Evolutionary conservation across 92 coral and sea anemone genomes (phyloP).

Genomic region (Paramuricea clavata): DNA sequence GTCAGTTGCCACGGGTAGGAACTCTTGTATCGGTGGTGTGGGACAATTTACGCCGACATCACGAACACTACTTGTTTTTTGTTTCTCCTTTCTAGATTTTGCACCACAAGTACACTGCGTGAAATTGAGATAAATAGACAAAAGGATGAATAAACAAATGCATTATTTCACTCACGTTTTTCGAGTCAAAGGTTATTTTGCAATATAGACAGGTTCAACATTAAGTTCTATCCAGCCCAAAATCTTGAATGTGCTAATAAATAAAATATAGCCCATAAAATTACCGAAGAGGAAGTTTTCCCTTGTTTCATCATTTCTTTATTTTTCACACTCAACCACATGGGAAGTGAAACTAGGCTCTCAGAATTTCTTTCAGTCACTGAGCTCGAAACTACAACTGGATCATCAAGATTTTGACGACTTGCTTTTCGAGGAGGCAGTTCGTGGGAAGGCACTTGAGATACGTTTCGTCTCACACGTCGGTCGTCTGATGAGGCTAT

Average conservation of each 20-base stretch:
- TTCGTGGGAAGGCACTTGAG: background rate
- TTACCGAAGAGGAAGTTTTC: background rate
- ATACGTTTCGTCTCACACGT: background rate
- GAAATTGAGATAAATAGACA: background rate
- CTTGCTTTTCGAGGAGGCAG: background rate
- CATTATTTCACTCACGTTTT: too few relatives aligned
- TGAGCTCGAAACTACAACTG: background rate
- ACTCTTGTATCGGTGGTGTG: conserved; percentile 68
- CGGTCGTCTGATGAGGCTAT: background rate
- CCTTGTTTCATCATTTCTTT: conserved; percentile 13
- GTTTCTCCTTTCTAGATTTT: conserved; percentile 36
- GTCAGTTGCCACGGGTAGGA: conserved; percentile 40
- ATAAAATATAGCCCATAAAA: too few relatives aligned
- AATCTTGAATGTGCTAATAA: too few relatives aligned
- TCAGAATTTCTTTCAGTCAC: background rate
- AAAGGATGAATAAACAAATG: too few relatives aligned
- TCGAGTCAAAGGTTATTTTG: too few relatives aligned
- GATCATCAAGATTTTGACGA: background rate
- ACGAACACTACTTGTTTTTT: conserved; percentile 57
- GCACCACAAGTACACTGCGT: conserved; percentile 50
- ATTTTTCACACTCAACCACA: conserved; percentile 34
- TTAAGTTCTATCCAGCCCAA: too few relatives aligned
- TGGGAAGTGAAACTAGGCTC: conserved; percentile 3
- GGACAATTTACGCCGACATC: conserved; percentile 92
- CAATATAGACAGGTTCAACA: too few relatives aligned